Base-by-base conservation (phyloP, 2,888 invertebrate species). In the Orthosia incerta region DNA sequence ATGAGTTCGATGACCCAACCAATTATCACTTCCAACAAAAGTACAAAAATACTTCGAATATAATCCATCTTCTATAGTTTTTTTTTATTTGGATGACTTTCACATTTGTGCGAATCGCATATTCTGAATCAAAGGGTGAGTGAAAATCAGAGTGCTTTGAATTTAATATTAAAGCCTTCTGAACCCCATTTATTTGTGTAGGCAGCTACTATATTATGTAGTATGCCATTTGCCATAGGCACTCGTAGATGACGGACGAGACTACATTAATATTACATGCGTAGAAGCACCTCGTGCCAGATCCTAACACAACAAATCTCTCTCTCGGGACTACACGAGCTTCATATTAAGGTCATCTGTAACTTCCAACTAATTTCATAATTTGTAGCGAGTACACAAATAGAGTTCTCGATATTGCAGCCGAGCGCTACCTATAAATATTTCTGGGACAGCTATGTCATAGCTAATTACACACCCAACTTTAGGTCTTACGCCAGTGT, bases 391-490 rank as follows among this genome's bases (percentile, higher is more conserved):
- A 48, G 20, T 63, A 79, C 48, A 59, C 46, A 73, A 68, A 79
- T 63, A 63, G 15, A 71, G 7, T 57, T 53, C 26, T 55, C 53
- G 20, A 74, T 61, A 76, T 73, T 57, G 55, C 59, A 68, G 45
- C 45, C 45, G 55, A 66, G n/a, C 60, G 69, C 59, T 57, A 59
- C 20, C 55, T 63, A 71, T 78, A 71, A 78, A 82, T 82, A 78
- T 78, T 65, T 78, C 66, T 72, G 62, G 62, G 51, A 26, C 51
- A 16, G 26, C 55, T 66, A 55, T 55, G 71, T 51, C 72, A 63
- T 57, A 59, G 61, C 72, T 83, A 80, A 85, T 83, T 80, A 75
- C 63, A 77, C 50, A 70, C 57, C 62, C 64, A 75, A 78, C 69
- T 73, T 79, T 59, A 75, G 66, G 59, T 83, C 74, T 80, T 65